phyloP scores from a whole-genome alignment of 2,888 invertebrate species.

The Netelia melanura region DNA sequence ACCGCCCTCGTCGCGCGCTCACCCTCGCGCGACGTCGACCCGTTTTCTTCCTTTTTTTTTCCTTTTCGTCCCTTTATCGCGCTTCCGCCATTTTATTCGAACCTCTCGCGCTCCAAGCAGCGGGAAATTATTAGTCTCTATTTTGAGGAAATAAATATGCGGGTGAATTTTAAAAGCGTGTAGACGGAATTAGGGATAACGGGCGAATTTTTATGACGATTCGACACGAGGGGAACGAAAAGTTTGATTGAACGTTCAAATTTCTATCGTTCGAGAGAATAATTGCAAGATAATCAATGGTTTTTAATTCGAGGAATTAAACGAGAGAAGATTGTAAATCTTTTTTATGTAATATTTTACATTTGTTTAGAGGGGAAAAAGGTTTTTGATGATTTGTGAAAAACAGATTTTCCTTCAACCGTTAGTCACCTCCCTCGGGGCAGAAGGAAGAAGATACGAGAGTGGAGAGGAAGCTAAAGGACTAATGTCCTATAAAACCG shows the following conservation, averaged over 20 bases:
- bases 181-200: background rate
- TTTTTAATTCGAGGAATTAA: background rate
- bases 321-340: background rate
- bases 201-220: background rate
- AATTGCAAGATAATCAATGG: background rate
- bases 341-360: background rate
- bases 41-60: slow-evolving; percentile 12
- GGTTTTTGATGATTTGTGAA: background rate
- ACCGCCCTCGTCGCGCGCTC: slow-evolving; percentile 48
- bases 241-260: background rate
- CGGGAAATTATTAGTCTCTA: slow-evolving; percentile 1
- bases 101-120: slow-evolving; percentile 2
- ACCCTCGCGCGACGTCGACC: slow-evolving; percentile 14
- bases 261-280: background rate
- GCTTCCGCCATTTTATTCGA: background rate
- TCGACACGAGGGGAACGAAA: background rate
- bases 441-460: slow-evolving; percentile 4
- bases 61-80: background rate
- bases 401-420: background rate
- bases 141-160: background rate
- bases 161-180: background rate
- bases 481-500: slow-evolving; percentile 46
- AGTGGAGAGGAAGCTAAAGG: slow-evolving; percentile 26
- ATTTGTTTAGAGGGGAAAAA: slow-evolving; percentile 10
- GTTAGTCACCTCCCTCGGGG: background rate